These are phyloP conservation scores for Delphinapterus leucas DNA, from an alignment of 2,113 vertebrate species.

Conservation along the genomic window DNA sequence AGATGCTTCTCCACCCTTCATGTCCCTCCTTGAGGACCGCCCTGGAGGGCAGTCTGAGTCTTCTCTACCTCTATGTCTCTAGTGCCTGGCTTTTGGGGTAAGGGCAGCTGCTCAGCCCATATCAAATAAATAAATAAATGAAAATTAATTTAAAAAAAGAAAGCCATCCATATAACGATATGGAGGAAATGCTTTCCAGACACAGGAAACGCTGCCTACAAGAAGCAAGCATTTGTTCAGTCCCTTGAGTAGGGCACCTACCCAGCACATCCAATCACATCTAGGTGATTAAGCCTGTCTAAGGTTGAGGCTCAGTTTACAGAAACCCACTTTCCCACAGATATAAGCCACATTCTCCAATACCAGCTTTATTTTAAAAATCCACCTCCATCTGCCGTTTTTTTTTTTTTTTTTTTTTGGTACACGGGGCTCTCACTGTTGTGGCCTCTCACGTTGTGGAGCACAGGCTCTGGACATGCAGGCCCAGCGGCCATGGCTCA, in stretches of 20 bases:
- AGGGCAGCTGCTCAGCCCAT: background rate
- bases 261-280: fast-evolving
- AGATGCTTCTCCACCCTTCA: background rate
- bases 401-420: too few species aligned
- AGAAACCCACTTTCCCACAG: background rate
- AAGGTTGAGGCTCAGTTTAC: background rate
- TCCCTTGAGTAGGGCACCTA: background rate
- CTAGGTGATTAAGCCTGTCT: background rate
- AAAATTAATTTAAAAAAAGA: background rate
- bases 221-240: background rate
- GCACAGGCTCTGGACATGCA: too few species aligned
- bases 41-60: background rate
- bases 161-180: background rate
- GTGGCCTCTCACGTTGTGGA: fast-evolving
- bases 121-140: background rate
- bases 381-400: background rate
- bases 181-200: background rate
- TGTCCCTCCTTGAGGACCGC: background rate
- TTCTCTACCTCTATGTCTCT: background rate
- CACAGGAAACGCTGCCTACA: background rate
- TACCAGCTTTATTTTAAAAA: background rate
- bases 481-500: too few species aligned
- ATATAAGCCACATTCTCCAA: background rate
- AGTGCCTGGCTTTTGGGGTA: background rate
- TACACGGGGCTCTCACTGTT: too few species aligned